These are phyloP conservation scores for Colistium nudipinnis DNA, from an alignment of 2,113 vertebrate genomes.

Conservation along the genomic window DNA sequence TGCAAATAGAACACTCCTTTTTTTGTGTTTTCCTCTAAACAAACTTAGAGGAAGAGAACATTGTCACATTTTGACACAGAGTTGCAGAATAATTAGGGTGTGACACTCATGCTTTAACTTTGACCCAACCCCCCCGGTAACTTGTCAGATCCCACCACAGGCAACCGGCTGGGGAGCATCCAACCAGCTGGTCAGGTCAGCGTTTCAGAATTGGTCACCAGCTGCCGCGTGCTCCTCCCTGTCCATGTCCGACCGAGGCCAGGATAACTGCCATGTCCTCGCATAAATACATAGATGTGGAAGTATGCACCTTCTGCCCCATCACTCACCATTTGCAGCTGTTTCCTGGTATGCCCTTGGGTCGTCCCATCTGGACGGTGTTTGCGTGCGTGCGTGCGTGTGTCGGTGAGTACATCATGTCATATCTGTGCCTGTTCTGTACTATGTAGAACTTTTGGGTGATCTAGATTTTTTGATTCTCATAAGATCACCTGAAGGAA, in stretches of 20 bases:
- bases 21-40: too few species aligned
- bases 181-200: conserved; percentile 70
- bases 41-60: not conserved
- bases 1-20: too few species aligned
- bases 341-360: conserved; percentile 59
- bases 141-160: conserved; percentile 47
- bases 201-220: conserved; percentile 47
- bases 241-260: conserved; percentile 45
- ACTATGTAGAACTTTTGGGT: conserved; percentile 4
- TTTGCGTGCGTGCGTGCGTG: not conserved
- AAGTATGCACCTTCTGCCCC: conserved; percentile 65
- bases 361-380: conserved; percentile 58
- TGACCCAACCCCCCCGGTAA: not conserved
- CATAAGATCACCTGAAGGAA: too few species aligned
- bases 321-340: conserved; percentile 50
- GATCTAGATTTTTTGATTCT: too few species aligned
- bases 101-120: not conserved
- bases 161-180: conserved; percentile 26
- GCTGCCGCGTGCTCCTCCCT: conserved; percentile 51
- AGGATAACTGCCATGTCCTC: conserved; percentile 51
- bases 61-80: not conserved
- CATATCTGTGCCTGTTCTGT: not conserved
- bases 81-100: not conserved
- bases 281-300: conserved; percentile 71
- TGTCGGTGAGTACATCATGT: not conserved